phyloP scores from a whole-genome alignment of 2,113 vertebrate species.

The Erinaceus europaeus region DNA sequence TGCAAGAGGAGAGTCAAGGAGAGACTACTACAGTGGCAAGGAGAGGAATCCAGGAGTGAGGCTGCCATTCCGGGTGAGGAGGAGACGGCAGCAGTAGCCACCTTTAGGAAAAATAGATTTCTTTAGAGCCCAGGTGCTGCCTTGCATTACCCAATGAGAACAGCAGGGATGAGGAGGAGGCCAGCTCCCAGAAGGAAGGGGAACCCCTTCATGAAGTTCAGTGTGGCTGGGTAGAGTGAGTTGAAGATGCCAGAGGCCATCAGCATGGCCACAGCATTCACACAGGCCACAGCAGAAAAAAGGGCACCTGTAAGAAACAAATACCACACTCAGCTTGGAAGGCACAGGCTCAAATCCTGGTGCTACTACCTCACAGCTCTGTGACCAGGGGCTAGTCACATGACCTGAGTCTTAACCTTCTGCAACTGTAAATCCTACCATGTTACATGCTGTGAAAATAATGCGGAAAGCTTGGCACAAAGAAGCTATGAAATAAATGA shows the following conservation, averaged over 20 bases:
- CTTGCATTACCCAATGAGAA: constrained; percentile 90
- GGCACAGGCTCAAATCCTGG: background rate
- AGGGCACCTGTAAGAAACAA: constrained; percentile 86
- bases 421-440: background rate
- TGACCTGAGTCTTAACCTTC: background rate
- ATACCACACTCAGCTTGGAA: background rate
- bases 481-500: background rate
- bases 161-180: constrained; percentile 89
- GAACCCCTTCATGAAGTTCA: constrained; percentile 94
- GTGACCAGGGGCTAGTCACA: background rate
- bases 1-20: background rate
- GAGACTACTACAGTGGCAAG: background rate
- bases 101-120: background rate
- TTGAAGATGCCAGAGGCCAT: constrained; percentile 90
- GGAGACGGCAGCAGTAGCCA: too few species aligned
- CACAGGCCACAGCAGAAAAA: constrained; percentile 92
- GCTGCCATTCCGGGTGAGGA: background rate
- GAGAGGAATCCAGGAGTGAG: background rate
- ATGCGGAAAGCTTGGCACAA: background rate
- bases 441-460: background rate
- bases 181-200: constrained; percentile 91
- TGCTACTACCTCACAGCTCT: background rate
- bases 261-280: constrained; percentile 88
- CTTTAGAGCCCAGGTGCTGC: background rate
- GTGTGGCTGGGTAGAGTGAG: constrained; percentile 90